A percentile compares a stretch with the other conserved stretches of the same genome.
phyloP scores from a whole-genome alignment of 2,797 vertebrate species.

The Glyptemys insculpta region DNA sequence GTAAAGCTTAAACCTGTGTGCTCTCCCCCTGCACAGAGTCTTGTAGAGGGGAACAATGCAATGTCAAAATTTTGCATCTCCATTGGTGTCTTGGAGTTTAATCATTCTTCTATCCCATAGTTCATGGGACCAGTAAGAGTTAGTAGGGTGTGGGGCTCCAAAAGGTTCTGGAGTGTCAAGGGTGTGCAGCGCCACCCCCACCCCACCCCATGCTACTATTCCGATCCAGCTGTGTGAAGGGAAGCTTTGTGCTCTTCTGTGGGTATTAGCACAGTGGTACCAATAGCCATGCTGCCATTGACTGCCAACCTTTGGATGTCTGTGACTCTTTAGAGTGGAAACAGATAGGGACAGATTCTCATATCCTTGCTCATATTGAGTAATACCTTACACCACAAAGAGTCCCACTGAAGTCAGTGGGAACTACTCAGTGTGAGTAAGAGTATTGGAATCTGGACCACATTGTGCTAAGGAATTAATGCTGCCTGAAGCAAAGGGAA shows the following conservation, averaged over 20 bases:
- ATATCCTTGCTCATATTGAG: fast-evolving
- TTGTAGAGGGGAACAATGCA: neutral
- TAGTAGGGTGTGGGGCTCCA: fast-evolving
- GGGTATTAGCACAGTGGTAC: neutral
- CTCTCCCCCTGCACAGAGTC: neutral
- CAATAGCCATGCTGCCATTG: neutral
- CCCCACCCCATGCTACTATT: neutral
- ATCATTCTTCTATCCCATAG: fast-evolving
- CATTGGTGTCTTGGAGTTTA: neutral
- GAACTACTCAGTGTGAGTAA: neutral
- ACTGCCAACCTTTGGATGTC: conserved; percentile 55
- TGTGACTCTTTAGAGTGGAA: neutral
- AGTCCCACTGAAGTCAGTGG: fast-evolving
- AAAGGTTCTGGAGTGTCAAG: fast-evolving
- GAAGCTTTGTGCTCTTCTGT: conserved; percentile 7
- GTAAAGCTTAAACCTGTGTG: neutral
- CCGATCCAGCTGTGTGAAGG: neutral
- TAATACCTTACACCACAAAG: fast-evolving
- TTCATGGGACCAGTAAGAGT: neutral
- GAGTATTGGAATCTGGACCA: neutral
- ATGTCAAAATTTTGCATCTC: neutral
- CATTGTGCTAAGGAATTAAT: neutral
- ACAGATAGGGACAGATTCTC: too few species aligned
- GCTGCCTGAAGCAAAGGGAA: too few species aligned
- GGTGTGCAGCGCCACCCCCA: neutral